Conservation (phyloP, 1,140 invertebrate genomes). For the Choristoneura fumiferana region DNA sequence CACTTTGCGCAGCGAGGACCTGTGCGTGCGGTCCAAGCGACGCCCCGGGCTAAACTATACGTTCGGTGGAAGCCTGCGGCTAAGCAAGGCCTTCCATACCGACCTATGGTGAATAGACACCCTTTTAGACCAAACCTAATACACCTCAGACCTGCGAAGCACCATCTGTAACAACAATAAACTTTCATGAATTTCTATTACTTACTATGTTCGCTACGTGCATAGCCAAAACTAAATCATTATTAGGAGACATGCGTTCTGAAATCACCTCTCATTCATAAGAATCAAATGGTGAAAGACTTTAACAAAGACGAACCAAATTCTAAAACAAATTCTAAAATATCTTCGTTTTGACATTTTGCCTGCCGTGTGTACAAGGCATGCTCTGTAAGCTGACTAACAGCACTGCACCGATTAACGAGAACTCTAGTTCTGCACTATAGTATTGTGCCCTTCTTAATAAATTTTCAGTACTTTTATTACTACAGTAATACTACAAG, state of each 20-base stretch:
- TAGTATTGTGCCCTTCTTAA: slow-evolving; percentile 13
- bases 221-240: slow-evolving; percentile 13
- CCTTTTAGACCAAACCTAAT: slow-evolving; percentile 35
- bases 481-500: slow-evolving; percentile 67
- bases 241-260: background rate
- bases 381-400: slow-evolving; percentile 68
- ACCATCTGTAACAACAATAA: slow-evolving; percentile 10
- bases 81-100: slow-evolving; percentile 65
- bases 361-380: slow-evolving; percentile 61
- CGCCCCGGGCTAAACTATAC: slow-evolving; percentile 57
- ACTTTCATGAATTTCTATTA: slow-evolving; percentile 2
- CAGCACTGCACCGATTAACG: slow-evolving; percentile 67
- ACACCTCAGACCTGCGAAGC: slow-evolving; percentile 29
- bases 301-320: slow-evolving; percentile 22
- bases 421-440: slow-evolving; percentile 27
- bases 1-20: slow-evolving; percentile 59
- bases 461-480: slow-evolving; percentile 62
- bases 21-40: slow-evolving; percentile 50
- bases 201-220: slow-evolving; percentile 12
- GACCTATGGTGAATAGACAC: slow-evolving; percentile 61
- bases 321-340: slow-evolving; percentile 44
- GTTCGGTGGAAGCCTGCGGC: slow-evolving; percentile 71
- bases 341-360: slow-evolving; percentile 68
- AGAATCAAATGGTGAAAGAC: slow-evolving; percentile 27
- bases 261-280: slow-evolving; percentile 26